phyloP scores from a whole-genome alignment of 30 jellyfish, hydroid and myxozoan genomes.

The Aurelia aurita region DNA sequence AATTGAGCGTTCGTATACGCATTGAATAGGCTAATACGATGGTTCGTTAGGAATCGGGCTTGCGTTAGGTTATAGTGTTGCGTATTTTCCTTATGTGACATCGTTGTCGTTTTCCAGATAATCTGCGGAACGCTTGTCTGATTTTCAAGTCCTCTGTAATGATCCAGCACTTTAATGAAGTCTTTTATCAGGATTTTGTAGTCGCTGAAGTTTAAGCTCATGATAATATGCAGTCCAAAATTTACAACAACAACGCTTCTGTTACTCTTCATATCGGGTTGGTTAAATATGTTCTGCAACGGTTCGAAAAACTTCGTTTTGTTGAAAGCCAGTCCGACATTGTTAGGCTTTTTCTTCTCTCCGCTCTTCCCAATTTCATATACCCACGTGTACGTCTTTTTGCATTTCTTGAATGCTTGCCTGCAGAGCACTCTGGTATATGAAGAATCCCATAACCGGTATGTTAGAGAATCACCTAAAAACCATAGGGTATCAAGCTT shows the following conservation, averaged over 20 bases:
- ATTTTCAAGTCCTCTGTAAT: neutral
- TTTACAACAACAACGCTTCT: conserved; percentile 66
- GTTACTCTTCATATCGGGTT: conserved; percentile 31
- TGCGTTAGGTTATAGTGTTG: conserved; percentile 27
- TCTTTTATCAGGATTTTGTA: conserved; percentile 20
- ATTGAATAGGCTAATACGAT: conserved; percentile 18
- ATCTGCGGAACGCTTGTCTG: conserved; percentile 19
- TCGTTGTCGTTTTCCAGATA: conserved; percentile 76
- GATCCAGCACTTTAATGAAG: conserved; percentile 19
- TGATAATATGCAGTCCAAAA: conserved; percentile 66
- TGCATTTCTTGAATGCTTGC: conserved; percentile 55
- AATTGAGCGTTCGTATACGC: conserved; percentile 57
- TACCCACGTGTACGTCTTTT: conserved; percentile 70
- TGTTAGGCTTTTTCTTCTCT: neutral
- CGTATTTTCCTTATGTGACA: conserved; percentile 47
- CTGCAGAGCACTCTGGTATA: conserved; percentile 59
- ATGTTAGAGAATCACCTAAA: conserved; percentile 65
- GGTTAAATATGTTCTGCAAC: conserved; percentile 8
- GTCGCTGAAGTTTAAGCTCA: conserved; percentile 27
- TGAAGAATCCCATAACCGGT: conserved; percentile 63
- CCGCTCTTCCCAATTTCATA: conserved; percentile 4
- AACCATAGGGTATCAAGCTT: conserved; percentile 76
- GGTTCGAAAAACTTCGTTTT: conserved; percentile 47
- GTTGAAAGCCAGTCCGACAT: conserved; percentile 45
- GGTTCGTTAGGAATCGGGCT: conserved; percentile 62